Base-by-base conservation (phyloP, 2,113 vertebrate species). In the Xiphophorus hellerii region DNA sequence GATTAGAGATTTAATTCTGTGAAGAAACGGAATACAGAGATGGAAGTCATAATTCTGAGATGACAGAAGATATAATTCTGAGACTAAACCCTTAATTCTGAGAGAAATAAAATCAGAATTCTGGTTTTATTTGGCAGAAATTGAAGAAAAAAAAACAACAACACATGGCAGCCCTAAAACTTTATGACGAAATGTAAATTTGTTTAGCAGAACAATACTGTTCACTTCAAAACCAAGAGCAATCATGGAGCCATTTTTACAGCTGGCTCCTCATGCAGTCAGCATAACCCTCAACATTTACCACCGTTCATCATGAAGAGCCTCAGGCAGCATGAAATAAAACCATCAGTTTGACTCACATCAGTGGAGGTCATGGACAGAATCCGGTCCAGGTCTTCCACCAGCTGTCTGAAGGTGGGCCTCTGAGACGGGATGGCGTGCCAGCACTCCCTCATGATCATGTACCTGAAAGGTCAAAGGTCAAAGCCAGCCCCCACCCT, bases 361-460 rank as follows among this genome's bases (percentile, higher is more conserved):
- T 98, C 96, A 0, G 96, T 96, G 87, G 97, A 98, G 0, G 96
- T 98, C 93, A 98, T 95, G 0, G 96, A 96, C 73, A 99, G 94
- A 82, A 98, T 91, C 25, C 97, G 94, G 91, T 99, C 98, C 64
- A 98, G 94, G 88, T 98, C 97, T 83, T 98, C 98, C 69, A 99
- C 97, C 86, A 98, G 95, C 94, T 99, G 98, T 87, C 97, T 97
- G 94, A 99, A 99, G 69, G 98, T 99, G 14, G 98, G 98, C 22
- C 98, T 93, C 92, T 99, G 98, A 0, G 97, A 97, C 1, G 98
- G 98, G 60, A 96, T 95, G 0, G 97, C 97, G 0, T 99, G 97
- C 98, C 98, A 99, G 83, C 98, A 99, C 88, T 99, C 98, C 33
- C 97, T 92, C 97, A 99, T 99, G 90, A 99, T 97, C 97, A 97